phyloP scores from a whole-genome alignment of 2,113 vertebrate species.

The Petrocephalus zakoni region DNA sequence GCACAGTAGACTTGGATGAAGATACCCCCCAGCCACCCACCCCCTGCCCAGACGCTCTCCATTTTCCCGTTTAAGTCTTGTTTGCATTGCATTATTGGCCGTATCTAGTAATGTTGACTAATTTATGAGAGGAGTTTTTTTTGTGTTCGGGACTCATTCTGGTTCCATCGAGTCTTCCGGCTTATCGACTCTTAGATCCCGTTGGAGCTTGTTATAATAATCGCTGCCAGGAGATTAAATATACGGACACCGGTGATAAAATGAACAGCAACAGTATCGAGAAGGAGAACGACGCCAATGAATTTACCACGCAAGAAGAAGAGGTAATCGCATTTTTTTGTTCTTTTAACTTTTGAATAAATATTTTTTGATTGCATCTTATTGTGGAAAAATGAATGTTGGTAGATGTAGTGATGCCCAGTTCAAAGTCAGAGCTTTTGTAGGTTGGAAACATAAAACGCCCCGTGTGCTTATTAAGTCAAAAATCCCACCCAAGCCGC shows the following conservation, averaged over 20 bases:
- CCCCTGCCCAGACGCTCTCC: neutral
- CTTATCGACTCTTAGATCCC: neutral
- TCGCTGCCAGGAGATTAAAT: constrained; percentile 10
- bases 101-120: constrained; percentile 8
- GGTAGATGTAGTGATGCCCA: neutral
- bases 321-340: constrained; percentile 12
- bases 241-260: neutral
- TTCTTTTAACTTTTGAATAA: neutral
- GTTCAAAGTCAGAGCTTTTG: neutral
- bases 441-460: neutral
- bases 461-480: neutral
- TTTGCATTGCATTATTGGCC: neutral
- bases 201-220: neutral
- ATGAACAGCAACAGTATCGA: constrained; percentile 20
- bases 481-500: neutral
- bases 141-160: neutral
- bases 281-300: constrained; percentile 23
- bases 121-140: constrained; percentile 11
- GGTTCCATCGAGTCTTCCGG: neutral
- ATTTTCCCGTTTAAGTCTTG: constrained; percentile 9
- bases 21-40: neutral
- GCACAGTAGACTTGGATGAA: neutral
- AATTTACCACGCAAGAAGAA: constrained; percentile 18
- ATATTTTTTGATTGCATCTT: neutral
- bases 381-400: neutral